Conservation (phyloP, 30 jellyfish, hydroid and myxozoan genomes). For the Cassiopea xamachana region DNA sequence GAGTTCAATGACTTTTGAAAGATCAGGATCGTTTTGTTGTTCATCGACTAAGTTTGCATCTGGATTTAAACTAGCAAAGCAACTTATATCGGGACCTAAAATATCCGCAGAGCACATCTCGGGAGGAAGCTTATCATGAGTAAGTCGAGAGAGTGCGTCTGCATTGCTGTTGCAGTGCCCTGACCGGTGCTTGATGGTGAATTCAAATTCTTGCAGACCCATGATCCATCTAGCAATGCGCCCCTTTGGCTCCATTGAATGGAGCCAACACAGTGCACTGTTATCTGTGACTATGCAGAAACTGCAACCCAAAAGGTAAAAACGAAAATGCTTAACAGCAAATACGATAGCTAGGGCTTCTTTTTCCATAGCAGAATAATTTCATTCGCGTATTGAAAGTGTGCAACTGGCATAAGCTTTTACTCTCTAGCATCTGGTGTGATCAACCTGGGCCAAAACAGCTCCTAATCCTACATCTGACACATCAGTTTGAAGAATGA, state of each 20-base stretch:
- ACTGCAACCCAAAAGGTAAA: constrained; percentile 36
- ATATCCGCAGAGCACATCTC: constrained; percentile 11
- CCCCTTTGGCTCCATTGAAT: constrained; percentile 54
- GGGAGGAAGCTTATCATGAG: not conserved
- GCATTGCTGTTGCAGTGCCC: constrained; percentile 26
- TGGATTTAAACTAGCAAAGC: not conserved
- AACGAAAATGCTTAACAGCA: constrained; percentile 49
- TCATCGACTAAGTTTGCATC: constrained; percentile 6
- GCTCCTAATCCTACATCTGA: constrained; percentile 43
- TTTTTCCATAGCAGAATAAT: constrained; percentile 57
- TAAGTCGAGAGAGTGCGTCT: constrained; percentile 12
- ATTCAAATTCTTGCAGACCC: constrained; percentile 43
- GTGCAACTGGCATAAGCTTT: constrained; percentile 53
- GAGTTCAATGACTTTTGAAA: constrained; percentile 2
- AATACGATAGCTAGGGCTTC: constrained; percentile 65
- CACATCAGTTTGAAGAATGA: constrained; percentile 45
- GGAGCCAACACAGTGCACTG: constrained; percentile 56
- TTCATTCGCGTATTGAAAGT: constrained; percentile 35
- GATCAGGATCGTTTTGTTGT: constrained; percentile 1
- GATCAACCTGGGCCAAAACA: constrained; percentile 43
- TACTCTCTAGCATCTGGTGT: constrained; percentile 29
- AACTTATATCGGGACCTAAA: not conserved
- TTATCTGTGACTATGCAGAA: constrained; percentile 42
- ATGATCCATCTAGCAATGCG: constrained; percentile 56
- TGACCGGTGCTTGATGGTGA: constrained; percentile 33